Evolutionary conservation across 1,140 invertebrate genomes (phyloP).

Genomic region (Leucophenga varia): DNA sequence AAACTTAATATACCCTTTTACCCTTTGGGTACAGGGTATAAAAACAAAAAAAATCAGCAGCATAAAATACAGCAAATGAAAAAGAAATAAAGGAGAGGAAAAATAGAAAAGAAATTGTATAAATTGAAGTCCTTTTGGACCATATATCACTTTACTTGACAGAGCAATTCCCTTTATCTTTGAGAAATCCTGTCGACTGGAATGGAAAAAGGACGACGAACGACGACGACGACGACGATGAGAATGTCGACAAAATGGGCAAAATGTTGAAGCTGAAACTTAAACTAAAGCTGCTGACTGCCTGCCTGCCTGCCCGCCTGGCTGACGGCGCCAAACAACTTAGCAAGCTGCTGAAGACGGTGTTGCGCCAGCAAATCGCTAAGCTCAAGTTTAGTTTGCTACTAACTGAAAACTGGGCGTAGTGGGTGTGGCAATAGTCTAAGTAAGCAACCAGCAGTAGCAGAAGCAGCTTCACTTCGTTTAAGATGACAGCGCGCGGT

Average conservation of each 20-base stretch:
- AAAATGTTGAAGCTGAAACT: no score
- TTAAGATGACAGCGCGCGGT: slow-evolving; percentile 53
- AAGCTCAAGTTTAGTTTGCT: slow-evolving; percentile 40
- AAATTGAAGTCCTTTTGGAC: slow-evolving; percentile 56
- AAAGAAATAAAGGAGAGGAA: slow-evolving; percentile 2
- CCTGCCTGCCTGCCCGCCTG: slow-evolving; percentile 2
- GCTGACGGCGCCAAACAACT: slow-evolving; percentile 30
- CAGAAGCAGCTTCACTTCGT: no score
- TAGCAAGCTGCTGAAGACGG: no score
- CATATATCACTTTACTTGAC: slow-evolving; percentile 57
- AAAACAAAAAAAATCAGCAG: slow-evolving; percentile 49
- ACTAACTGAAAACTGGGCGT: background rate
- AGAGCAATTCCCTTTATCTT: slow-evolving; percentile 57
- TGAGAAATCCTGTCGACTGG: slow-evolving; percentile 56
- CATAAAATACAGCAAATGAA: slow-evolving; percentile 37
- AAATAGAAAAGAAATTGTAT: slow-evolving; percentile 48
- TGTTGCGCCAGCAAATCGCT: no score
- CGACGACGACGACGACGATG: slow-evolving; percentile 12
- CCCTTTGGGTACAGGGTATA: no score
- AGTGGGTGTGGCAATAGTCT: slow-evolving; percentile 39
- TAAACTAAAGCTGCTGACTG: slow-evolving; percentile 38
- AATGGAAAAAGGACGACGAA: slow-evolving; percentile 22
- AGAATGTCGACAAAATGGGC: no score
- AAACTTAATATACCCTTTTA: no score
- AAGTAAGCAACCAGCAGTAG: no score